Conservation (phyloP, 2,113 vertebrate genomes). For the Promerops cafer region DNA sequence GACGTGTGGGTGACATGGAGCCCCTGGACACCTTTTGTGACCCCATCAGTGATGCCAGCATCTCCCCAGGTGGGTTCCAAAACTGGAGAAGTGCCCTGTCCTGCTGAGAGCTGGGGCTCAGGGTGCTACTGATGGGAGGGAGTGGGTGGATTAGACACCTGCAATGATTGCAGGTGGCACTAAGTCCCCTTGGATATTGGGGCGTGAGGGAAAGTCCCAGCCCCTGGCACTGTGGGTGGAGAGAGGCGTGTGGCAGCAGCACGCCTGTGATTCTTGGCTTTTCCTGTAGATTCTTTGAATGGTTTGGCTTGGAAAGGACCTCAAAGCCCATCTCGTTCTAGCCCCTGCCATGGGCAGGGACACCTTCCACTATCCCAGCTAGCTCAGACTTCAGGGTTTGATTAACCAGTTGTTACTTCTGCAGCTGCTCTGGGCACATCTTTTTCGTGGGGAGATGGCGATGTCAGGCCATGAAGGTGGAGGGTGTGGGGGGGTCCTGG, state of each 20-base stretch:
- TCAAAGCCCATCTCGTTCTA: neutral
- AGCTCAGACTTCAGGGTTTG: neutral
- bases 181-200: neutral
- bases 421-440: neutral
- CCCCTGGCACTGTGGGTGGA: neutral
- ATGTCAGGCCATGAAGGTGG: neutral
- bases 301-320: neutral
- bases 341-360: neutral
- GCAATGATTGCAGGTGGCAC: neutral
- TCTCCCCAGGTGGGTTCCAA: neutral
- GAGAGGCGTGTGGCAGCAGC: neutral
- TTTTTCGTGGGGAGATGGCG: neutral
- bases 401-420: neutral
- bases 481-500: too few relatives aligned
- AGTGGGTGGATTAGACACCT: neutral
- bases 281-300: neutral
- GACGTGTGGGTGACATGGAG: rapidly evolving
- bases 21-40: rapidly evolving
- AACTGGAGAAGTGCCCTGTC: neutral
- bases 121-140: neutral
- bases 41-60: neutral
- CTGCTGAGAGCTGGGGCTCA: neutral
- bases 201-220: neutral
- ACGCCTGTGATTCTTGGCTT: neutral
- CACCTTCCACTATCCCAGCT: neutral